Evolutionary conservation across 2,888 invertebrate species (phyloP), one percentile per base, ranked within the genome.

Genomic region (Siphonodentalium dalli): DNA sequence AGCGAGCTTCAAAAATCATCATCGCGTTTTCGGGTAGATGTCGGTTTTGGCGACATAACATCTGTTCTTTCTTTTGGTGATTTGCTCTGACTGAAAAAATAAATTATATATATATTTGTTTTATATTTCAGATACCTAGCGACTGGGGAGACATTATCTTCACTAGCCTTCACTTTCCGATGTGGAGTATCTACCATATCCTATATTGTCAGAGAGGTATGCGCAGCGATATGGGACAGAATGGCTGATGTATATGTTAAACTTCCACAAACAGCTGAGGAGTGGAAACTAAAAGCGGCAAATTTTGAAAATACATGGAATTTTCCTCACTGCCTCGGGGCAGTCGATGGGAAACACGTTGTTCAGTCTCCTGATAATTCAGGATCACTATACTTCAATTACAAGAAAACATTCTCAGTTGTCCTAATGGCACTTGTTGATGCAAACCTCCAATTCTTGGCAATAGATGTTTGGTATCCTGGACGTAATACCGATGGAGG

Each of bases 371-470:
- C 51, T 13, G 15, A 6, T 8, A 52, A 57, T 27, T 27, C 45
- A 15, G 56, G 52, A 7, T 60, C 54, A 20, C 26, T 50, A 21
- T 48, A 50, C 31, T 42, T 34, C 35, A 59, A 59, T 26, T 61
- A 60, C 35, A 54, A 58, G 31, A 47, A 44, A 1, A 40, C 57
- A 18, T 66, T 69, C 56, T 55, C 69, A 11, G 54, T 71, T 8
- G 77, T 77, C 52, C 43, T 59, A 18, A 9, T 55, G 13, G 55
- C 55, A n/a, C 26, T 53, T n/a, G 79, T 74, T 9, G 79, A 82
- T 66, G 77, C 78, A 18, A 63, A 81, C 54, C 82, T 79, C 54
- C 72, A 73, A n/a, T 71, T 69, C 63, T 57, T 69, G 8, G 74
- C 63, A 56, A 72, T 78, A 7, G 73, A 78, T 60, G 62, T 75